These are phyloP conservation scores for Australoheros facetus DNA, from an alignment of 2,797 vertebrate species.

Conservation along the genomic window DNA sequence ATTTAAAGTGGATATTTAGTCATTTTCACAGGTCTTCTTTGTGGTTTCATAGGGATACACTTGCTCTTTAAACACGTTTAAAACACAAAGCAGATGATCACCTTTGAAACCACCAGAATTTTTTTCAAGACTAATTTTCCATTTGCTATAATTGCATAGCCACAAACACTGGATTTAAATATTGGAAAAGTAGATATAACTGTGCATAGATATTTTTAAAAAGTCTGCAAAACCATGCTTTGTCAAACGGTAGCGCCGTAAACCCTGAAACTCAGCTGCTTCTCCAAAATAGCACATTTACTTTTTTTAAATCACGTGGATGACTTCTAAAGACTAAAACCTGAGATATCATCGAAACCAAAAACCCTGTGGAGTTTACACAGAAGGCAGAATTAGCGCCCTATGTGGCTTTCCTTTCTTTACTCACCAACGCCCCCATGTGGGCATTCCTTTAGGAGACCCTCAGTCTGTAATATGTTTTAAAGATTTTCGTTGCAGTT, in stretches of 20 bases:
- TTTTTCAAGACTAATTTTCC: too few relatives aligned
- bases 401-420: constrained; percentile 1
- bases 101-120: not conserved
- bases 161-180: not conserved
- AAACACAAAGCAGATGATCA: not conserved
- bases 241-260: not conserved
- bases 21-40: not conserved
- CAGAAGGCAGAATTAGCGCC: not conserved
- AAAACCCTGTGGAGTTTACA: not conserved
- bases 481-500: not conserved
- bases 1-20: not conserved
- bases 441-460: constrained; percentile 20
- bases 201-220: not conserved
- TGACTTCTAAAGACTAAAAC: not conserved
- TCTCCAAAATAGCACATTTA: not conserved
- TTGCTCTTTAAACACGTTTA: not conserved
- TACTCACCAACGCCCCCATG: constrained; percentile 50
- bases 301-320: not conserved
- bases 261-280: too few relatives aligned
- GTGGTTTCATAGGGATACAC: not conserved
- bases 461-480: not conserved
- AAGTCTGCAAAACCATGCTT: not conserved
- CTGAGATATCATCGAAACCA: not conserved
- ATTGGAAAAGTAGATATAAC: not conserved
- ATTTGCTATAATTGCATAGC: not conserved